These are phyloP conservation scores for Leucophenga varia DNA, from an alignment of 1,140 invertebrate species.

Conservation along the genomic window DNA sequence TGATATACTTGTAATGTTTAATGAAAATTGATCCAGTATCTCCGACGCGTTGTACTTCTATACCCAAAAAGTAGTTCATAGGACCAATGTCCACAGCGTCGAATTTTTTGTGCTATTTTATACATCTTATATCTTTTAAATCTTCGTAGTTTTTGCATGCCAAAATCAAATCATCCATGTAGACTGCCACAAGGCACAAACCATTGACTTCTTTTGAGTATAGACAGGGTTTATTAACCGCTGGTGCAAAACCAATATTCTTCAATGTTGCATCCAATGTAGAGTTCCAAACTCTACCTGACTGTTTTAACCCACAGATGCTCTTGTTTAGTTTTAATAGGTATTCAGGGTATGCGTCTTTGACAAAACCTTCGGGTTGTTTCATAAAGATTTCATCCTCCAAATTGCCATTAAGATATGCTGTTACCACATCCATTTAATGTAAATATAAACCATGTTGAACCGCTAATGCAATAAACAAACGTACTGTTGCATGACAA, in stretches of 20 bases:
- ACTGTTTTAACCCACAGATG: constrained; percentile 55
- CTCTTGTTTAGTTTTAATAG: constrained; percentile 44
- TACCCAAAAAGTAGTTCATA: too few relatives aligned
- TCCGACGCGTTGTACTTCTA: too few relatives aligned
- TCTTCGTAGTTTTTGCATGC: constrained; percentile 23
- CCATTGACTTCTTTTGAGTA: constrained; percentile 18
- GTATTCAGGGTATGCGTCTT: constrained; percentile 10
- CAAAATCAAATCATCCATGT: constrained; percentile 38
- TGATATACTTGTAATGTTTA: too few relatives aligned
- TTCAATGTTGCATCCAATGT: constrained; percentile 31
- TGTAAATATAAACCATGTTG: constrained; percentile 24
- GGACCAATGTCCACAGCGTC: constrained; percentile 39
- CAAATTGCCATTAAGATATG: constrained; percentile 45
- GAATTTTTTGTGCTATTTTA: constrained; percentile 36
- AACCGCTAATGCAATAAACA: constrained; percentile 6
- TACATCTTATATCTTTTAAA: constrained; percentile 27
- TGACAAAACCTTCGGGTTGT: constrained; percentile 40
- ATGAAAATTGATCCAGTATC: too few relatives aligned
- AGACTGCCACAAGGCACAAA: constrained; percentile 11
- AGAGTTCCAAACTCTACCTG: constrained; percentile 48
- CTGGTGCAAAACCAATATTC: constrained; percentile 28
- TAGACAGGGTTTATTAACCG: constrained; percentile 41
- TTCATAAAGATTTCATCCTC: constrained; percentile 56
- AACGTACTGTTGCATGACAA: constrained; percentile 10
- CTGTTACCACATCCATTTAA: constrained; percentile 47